These are phyloP conservation scores for Polyergus mexicanus DNA, from an alignment of 1,140 invertebrate genomes.

Conservation along the genomic window DNA sequence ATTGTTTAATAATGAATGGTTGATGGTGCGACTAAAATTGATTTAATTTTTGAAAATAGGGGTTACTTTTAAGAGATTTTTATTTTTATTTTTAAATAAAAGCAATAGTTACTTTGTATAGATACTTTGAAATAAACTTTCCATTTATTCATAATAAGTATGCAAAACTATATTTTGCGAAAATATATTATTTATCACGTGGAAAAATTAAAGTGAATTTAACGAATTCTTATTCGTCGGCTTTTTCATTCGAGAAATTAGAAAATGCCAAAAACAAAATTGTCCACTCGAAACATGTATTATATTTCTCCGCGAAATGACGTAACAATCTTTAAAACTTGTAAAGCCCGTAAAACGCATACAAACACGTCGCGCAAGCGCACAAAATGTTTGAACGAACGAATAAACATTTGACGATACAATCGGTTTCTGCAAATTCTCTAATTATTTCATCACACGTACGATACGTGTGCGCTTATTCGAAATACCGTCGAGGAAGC, in stretches of 20 bases:
- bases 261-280: neutral
- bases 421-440: conserved; percentile 38
- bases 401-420: conserved; percentile 37
- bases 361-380: neutral
- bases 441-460: conserved; percentile 55
- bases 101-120: neutral
- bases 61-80: neutral
- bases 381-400: conserved; percentile 29
- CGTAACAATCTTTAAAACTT: conserved; percentile 23
- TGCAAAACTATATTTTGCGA: neutral
- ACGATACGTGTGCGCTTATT: conserved; percentile 16
- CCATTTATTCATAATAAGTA: neutral
- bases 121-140: neutral
- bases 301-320: neutral
- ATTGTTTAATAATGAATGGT: no score
- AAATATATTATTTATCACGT: conserved; percentile 1
- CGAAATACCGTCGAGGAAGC: conserved; percentile 20
- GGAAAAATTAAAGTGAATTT: neutral
- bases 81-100: neutral
- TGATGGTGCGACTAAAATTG: no score
- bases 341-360: no score
- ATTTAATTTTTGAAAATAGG: neutral
- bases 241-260: neutral
- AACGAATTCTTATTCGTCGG: no score
- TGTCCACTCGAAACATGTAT: neutral